Evolutionary conservation across 2,888 invertebrate species (phyloP).

Genomic region (Cactoblastis cactorum): DNA sequence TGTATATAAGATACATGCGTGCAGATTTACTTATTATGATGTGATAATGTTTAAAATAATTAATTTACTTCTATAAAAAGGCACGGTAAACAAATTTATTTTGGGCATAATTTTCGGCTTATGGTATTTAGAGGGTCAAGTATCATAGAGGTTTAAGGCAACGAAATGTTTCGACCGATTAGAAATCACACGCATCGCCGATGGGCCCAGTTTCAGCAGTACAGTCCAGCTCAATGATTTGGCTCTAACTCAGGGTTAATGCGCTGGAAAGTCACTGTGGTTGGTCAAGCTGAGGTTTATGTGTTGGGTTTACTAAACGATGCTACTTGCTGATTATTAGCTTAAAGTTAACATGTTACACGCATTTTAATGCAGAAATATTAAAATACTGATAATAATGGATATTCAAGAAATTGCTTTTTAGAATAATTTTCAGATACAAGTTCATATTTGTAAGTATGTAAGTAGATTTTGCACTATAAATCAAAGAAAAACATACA

Average conservation of each 20-base stretch:
- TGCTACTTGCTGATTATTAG: not conserved
- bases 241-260: not conserved
- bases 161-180: not conserved
- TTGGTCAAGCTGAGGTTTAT: not conserved
- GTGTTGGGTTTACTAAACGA: not conserved
- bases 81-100: too few relatives aligned
- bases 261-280: constrained; percentile 2
- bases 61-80: too few relatives aligned
- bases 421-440: too few relatives aligned
- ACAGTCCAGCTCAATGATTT: not conserved
- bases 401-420: too few relatives aligned
- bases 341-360: not conserved
- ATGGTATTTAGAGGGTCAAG: not conserved
- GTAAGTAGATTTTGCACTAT: too few relatives aligned
- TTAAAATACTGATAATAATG: too few relatives aligned
- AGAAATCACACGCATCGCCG: not conserved
- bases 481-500: too few relatives aligned
- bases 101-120: not conserved
- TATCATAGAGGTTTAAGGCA: not conserved
- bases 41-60: too few relatives aligned
- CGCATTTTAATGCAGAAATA: too few relatives aligned
- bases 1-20: too few relatives aligned
- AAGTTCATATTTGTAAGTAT: too few relatives aligned
- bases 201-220: not conserved
- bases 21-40: too few relatives aligned